A percentile compares a stretch with the other conserved stretches of the same genome.
Conservation (phyloP, 2,797 vertebrate genomes). For the Nasua narica region DNA sequence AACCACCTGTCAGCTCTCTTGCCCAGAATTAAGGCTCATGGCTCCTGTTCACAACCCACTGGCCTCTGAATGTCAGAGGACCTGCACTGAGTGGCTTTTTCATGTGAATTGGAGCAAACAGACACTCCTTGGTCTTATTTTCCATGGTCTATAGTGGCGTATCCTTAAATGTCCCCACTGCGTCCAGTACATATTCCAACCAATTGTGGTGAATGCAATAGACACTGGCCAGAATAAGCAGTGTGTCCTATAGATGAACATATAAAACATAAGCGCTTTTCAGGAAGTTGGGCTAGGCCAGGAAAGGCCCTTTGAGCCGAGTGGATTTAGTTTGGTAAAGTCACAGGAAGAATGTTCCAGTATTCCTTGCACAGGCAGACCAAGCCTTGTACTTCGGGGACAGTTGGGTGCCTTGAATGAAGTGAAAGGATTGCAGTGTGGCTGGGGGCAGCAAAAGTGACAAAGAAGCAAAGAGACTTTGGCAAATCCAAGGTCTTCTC, state of each 20-base stretch:
- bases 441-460: too few relatives aligned
- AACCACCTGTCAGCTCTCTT: not conserved
- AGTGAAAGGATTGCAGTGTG: not conserved
- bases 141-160: not conserved
- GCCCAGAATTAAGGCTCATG: not conserved
- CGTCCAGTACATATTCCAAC: not conserved
- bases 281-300: not conserved
- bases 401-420: not conserved
- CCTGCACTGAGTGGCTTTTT: not conserved
- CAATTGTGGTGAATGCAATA: not conserved
- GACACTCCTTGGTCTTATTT: not conserved
- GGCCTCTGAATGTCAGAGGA: not conserved
- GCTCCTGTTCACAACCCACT: not conserved
- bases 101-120: not conserved
- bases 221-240: not conserved
- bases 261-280: not conserved
- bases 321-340: not conserved
- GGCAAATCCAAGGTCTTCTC: not conserved
- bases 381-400: not conserved
- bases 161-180: not conserved
- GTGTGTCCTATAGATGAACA: not conserved
- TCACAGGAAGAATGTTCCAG: not conserved
- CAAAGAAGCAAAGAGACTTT: not conserved
- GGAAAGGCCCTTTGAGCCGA: not conserved
- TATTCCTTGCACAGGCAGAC: not conserved